Percentiles rank a stretch among this genome's conserved stretches.
Conservation (phyloP, 2,113 vertebrate genomes). For the Protobothrops flavoviridis region DNA sequence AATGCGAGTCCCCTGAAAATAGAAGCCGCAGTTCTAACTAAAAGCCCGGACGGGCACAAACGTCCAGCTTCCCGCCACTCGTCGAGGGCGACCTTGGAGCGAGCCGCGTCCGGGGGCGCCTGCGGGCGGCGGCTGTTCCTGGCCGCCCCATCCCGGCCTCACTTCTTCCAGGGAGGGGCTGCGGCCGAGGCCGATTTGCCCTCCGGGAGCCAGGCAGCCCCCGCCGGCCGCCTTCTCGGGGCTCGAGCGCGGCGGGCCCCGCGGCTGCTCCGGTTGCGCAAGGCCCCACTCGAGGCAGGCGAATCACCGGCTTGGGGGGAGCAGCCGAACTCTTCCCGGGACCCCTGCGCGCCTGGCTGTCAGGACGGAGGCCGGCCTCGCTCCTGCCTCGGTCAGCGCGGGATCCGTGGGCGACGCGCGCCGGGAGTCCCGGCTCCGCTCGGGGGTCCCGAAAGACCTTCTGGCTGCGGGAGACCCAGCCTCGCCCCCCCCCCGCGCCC, state of each 20-base stretch:
- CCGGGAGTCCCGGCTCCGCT: neutral
- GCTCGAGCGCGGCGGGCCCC: neutral
- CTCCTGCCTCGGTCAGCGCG: neutral
- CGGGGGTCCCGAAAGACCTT: neutral
- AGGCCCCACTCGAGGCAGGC: neutral
- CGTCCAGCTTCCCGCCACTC: neutral
- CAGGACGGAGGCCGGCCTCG: neutral
- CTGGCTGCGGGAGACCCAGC: neutral
- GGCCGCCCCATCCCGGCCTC: neutral
- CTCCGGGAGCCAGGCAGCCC: neutral
- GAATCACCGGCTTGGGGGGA: neutral
- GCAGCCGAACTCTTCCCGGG: neutral
- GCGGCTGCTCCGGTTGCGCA: neutral
- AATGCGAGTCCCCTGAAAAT: neutral
- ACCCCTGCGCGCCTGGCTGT: neutral
- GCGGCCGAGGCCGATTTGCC: neutral
- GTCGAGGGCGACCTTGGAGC: neutral
- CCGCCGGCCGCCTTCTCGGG: accelerated
- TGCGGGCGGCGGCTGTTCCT: neutral
- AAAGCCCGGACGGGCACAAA: neutral
- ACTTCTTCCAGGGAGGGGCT: neutral
- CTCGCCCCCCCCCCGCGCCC: neutral
- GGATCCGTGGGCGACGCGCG: neutral
- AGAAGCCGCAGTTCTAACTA: neutral
- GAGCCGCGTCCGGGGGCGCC: neutral